Evolutionary conservation across 2,113 vertebrate genomes (phyloP), one percentile per base, ranked within the genome.

Genomic region (Vicugna pacos): DNA sequence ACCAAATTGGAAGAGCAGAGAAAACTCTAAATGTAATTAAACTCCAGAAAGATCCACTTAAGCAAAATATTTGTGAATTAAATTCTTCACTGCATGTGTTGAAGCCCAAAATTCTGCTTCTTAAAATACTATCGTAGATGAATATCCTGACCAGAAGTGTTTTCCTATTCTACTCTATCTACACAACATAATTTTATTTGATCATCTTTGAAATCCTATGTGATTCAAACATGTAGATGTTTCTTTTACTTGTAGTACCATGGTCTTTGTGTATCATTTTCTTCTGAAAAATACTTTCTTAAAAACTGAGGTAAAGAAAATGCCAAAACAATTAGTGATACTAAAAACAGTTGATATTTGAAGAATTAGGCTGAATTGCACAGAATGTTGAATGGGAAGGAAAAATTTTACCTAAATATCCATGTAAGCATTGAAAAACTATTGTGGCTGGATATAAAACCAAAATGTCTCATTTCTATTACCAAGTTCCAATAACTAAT

Each of bases 251-350:
- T 92, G 6, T 54, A 83, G 28, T 65, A 3, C 15, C 24, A 42
- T 38, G 2, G 24, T 6, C 4, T 84, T 84, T 52, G 3, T 24
- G 16, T 79, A 64, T 54, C n/a, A 70, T 3, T 88, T 88, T 58
- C n/a, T 96, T 86, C 52, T 96, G 70, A 94, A 95, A 85, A 79
- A 84, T 50, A 32, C 17, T 11, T 73, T 94, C 3, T 84, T 64
- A 20, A 16, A 50, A 56, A 69, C 16, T 56, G 56, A 60, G 54
- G 6, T 56, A 75, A 91, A 70, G 22, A 75, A 88, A 93, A 90
- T 73, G 32, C 19, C 52, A 20, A 87, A 87, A 32, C 11, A 76
- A 56, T 79, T 75, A 76, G 64, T 87, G 22, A 35, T 77, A 88
- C 6, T 73, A 19, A 92, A 88, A 89, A 58, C 6, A 83, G 24